Base-by-base conservation (phyloP, 1,140 invertebrate species). In the Onthophagus taurus region DNA sequence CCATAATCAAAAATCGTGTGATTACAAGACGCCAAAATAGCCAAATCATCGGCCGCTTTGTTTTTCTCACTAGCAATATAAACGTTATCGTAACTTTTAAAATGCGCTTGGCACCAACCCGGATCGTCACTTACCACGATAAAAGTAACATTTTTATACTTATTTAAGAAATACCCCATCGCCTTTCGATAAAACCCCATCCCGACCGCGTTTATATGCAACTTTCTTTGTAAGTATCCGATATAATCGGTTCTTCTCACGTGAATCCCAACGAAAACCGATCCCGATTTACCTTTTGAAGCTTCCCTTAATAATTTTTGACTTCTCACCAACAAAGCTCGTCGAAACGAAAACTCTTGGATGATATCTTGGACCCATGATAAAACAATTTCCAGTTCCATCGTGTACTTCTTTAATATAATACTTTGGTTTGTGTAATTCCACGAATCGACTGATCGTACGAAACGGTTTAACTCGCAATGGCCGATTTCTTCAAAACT, bases 1-100 rank as follows among this genome's bases (percentile, higher is more conserved):
- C 80, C 80, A 26, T 80, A 77, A 55, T 79, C 76, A 50, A 81
- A 78, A 37, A 83, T 76, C 47, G 74, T 72, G 52, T 83, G 79
- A 62, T 82, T 77, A 57, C 78, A 81, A 4, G 68, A 62, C 5
- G 74, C 67, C 51, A 83, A 63, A 14, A 81, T 68, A 11, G 80
- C 79, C 41, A 83, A 56, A 62, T 83, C 80, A 50, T 72, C 60
- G 11, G 72, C 74, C 2, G 74, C 70, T 17, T 65, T 65, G 47
- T 59, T 68, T 30, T 68, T 63, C n/a, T 68, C 69, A 31, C 54
- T 55, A 29, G 60, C 58, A 20, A 76, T 70, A 45, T 61, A 70
- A n/a, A 74, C 68, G 50, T 69, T 67, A 26, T 65, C 58, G 21
- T 60, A 62, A n/a, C 48, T 57, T 14, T 55, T 57, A 23, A 77